phyloP scores from a whole-genome alignment of 2,113 vertebrate species.

The Dromiciops gliroides region DNA sequence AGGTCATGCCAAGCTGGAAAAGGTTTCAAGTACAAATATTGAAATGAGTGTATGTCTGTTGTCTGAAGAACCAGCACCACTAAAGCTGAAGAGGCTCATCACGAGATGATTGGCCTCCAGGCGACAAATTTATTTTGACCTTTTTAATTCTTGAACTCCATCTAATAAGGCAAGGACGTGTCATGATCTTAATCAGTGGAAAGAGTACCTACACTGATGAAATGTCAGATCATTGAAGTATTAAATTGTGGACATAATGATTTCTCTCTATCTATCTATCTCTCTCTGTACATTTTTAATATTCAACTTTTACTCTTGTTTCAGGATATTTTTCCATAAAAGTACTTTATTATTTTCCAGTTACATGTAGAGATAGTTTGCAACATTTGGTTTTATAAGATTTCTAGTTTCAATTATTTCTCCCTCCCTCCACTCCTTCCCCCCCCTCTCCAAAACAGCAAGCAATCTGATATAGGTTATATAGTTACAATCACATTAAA shows the following conservation, averaged over 20 bases:
- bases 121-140: neutral
- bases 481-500: too few species aligned
- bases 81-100: neutral
- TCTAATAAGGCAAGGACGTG: neutral
- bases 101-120: neutral
- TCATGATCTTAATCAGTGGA: neutral
- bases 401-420: too few species aligned
- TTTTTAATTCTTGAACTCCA: neutral
- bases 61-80: neutral
- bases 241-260: neutral
- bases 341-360: too few species aligned
- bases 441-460: too few species aligned
- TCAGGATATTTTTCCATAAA: too few species aligned
- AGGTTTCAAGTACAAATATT: neutral
- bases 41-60: neutral
- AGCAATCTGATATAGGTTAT: too few species aligned
- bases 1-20: neutral
- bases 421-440: too few species aligned
- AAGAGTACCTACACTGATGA: neutral
- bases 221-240: neutral
- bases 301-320: neutral
- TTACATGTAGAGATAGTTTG: too few species aligned
- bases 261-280: too few species aligned
- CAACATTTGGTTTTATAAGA: too few species aligned
- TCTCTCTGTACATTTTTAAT: neutral